phyloP scores from a whole-genome alignment of 2,888 invertebrate species.

The Apoda limacodes region DNA sequence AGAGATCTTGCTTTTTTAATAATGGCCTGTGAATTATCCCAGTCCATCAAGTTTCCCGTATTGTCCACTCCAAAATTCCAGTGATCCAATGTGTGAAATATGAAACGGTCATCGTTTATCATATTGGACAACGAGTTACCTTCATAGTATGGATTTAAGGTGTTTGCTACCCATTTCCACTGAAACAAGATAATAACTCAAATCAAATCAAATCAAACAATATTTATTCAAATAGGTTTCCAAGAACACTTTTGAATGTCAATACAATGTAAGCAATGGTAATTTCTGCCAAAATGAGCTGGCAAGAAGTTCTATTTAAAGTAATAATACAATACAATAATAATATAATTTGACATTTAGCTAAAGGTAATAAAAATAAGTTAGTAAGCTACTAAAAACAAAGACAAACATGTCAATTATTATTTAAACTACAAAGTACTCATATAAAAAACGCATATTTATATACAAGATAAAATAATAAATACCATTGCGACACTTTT shows the following conservation, averaged over 20 bases:
- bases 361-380: no score
- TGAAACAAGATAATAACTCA: no score
- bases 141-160: slow-evolving; percentile 93
- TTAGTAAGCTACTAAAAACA: no score
- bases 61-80: slow-evolving; percentile 91
- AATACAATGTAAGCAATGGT: no score
- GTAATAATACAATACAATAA: slow-evolving; percentile 4
- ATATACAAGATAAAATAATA: background rate
- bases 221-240: background rate
- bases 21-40: slow-evolving; percentile 75
- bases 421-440: background rate
- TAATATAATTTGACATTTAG: background rate
- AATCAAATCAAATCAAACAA: background rate
- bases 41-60: slow-evolving; percentile 85
- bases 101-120: slow-evolving; percentile 89
- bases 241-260: no score
- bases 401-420: no score
- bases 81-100: slow-evolving; percentile 78
- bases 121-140: slow-evolving; percentile 78
- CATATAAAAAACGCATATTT: background rate
- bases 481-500: no score
- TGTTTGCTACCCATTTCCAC: slow-evolving; percentile 90
- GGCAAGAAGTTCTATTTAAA: no score
- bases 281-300: no score
- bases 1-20: slow-evolving; percentile 55